Percentiles rank a stretch among this genome's conserved stretches.
Evolutionary conservation across 2,113 vertebrate species (phyloP).

Genomic region (Acanthisitta chloris): DNA sequence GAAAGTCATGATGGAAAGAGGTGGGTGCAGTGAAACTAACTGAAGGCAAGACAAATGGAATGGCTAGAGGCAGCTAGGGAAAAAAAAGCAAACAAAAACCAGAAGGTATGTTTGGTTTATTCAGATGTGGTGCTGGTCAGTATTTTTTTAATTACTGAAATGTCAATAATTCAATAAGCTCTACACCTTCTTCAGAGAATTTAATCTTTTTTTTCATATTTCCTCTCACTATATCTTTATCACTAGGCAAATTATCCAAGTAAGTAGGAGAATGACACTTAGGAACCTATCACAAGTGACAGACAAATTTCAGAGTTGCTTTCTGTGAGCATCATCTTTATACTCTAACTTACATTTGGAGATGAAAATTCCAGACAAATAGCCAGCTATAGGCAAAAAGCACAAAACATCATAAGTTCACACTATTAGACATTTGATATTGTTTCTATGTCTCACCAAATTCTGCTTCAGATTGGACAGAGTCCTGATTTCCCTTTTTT

Average conservation of each 20-base stretch:
- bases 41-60: not conserved
- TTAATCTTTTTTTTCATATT: not conserved
- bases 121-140: not conserved
- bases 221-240: not conserved
- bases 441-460: not conserved
- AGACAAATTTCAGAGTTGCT: not conserved
- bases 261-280: not conserved
- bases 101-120: not conserved
- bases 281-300: not conserved
- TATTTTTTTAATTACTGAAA: not conserved
- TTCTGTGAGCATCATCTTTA: fast-evolving
- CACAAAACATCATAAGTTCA: not conserved
- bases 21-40: not conserved
- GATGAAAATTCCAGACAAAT: not conserved
- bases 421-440: not conserved
- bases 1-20: not conserved
- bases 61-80: not conserved
- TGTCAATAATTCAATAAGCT: not conserved
- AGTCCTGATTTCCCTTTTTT: not conserved
- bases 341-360: not conserved
- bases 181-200: not conserved
- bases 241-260: not conserved
- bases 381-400: not conserved
- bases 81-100: not conserved
- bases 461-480: not conserved